phyloP scores from a whole-genome alignment of 1,140 invertebrate species.

The Latrodectus geometricus region DNA sequence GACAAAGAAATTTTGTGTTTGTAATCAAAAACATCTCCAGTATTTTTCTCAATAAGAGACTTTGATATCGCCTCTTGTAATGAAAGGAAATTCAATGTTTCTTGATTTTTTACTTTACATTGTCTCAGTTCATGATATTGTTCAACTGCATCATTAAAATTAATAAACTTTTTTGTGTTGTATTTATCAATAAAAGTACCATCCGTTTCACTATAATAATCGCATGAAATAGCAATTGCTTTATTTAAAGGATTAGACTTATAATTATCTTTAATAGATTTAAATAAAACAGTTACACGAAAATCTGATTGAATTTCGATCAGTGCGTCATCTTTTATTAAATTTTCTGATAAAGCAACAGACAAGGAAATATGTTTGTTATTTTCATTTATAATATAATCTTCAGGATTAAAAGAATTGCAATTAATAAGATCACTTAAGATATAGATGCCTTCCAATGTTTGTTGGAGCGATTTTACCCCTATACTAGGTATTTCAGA shows the following conservation, averaged over 20 bases:
- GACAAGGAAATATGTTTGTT: conserved; percentile 5
- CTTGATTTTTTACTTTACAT: conserved; percentile 83
- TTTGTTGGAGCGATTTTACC: conserved; percentile 74
- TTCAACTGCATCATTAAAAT: conserved; percentile 82
- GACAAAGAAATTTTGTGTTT: conserved; percentile 81
- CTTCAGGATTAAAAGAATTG: conserved; percentile 77
- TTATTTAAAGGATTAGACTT: conserved; percentile 74
- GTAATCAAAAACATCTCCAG: conserved; percentile 86
- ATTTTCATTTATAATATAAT: neutral
- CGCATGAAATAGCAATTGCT: conserved; percentile 77
- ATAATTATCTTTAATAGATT: conserved; percentile 61
- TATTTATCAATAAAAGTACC: conserved; percentile 82
- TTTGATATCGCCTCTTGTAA: conserved; percentile 81
- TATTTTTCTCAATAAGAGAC: conserved; percentile 80
- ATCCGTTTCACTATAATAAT: conserved; percentile 80
- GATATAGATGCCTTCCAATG: conserved; percentile 76
- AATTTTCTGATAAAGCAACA: conserved; percentile 24
- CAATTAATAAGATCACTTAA: conserved; percentile 82
- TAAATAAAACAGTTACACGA: conserved; percentile 7
- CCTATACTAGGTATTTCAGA: conserved; percentile 17
- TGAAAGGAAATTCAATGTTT: conserved; percentile 76
- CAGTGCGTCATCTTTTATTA: conserved; percentile 29
- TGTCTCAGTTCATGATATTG: conserved; percentile 78
- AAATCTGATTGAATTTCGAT: conserved; percentile 36
- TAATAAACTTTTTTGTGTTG: conserved; percentile 78